Conservation (phyloP, 2,113 vertebrate species). For the Leptosomus discolor region DNA sequence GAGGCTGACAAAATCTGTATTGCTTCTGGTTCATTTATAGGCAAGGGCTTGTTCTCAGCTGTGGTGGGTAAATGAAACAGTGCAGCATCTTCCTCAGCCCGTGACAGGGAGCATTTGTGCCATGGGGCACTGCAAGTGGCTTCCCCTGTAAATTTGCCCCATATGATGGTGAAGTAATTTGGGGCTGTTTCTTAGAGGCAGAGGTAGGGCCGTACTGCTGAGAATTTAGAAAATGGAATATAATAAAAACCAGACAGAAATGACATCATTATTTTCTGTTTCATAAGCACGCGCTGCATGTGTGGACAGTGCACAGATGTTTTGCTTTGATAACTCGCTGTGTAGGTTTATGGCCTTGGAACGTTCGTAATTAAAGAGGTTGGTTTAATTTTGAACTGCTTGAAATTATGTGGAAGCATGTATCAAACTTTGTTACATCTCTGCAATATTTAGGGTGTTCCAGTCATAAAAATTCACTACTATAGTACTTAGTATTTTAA, state of each 20-base stretch:
- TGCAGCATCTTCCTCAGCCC: neutral
- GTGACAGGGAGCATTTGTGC: fast-evolving
- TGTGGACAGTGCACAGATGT: constrained; percentile 26
- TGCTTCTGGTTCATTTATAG: neutral
- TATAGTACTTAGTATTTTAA: neutral
- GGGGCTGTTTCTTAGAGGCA: neutral
- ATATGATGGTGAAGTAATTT: neutral
- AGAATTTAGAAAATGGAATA: neutral
- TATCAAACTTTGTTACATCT: neutral
- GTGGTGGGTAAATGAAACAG: neutral
- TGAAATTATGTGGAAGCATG: neutral
- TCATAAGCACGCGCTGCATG: neutral
- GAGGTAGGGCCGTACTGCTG: neutral
- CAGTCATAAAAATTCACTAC: neutral
- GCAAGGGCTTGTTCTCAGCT: neutral
- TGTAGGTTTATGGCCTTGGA: neutral
- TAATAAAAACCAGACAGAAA: constrained; percentile 47
- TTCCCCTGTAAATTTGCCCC: neutral
- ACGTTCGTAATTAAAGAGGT: neutral
- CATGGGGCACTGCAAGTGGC: neutral
- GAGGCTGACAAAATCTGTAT: neutral
- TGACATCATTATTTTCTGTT: constrained; percentile 39
- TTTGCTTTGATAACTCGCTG: constrained; percentile 31
- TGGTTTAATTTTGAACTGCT: neutral
- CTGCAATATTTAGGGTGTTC: neutral